Percentiles rank a stretch among this genome's conserved stretches.
phyloP scores from a whole-genome alignment of 2,797 vertebrate genomes.

The Thripadectes ignobilis region DNA sequence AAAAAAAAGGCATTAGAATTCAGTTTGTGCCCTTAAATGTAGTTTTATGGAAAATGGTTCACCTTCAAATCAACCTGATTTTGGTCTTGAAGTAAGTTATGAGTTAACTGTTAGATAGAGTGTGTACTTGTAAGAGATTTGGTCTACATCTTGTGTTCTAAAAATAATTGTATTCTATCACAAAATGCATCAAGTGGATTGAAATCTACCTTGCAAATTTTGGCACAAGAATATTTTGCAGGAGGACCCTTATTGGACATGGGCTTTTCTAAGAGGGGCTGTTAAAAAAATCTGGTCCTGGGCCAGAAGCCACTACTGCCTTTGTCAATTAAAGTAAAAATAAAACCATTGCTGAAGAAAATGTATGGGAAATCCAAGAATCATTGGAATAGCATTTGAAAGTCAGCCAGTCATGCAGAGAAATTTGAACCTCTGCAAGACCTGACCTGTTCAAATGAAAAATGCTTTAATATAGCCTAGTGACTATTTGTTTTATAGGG shows the following conservation, averaged over 20 bases:
- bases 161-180: background rate
- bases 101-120: background rate
- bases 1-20: background rate
- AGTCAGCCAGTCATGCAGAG: background rate
- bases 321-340: background rate
- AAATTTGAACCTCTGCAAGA: background rate
- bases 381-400: background rate
- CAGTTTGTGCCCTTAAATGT: background rate
- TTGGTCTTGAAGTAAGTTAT: background rate
- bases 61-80: background rate
- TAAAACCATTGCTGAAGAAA: background rate
- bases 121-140: background rate
- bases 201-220: background rate
- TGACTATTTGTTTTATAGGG: background rate
- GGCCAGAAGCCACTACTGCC: background rate
- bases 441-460: background rate
- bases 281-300: background rate
- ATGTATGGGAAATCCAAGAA: background rate
- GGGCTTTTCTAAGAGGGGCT: background rate
- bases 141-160: background rate
- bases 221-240: background rate
- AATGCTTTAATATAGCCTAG: background rate
- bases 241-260: rapidly evolving
- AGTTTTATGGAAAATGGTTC: background rate
- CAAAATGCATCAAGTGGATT: background rate